Conservation (phyloP, 2,797 vertebrate genomes). For the Hydrophis major region DNA sequence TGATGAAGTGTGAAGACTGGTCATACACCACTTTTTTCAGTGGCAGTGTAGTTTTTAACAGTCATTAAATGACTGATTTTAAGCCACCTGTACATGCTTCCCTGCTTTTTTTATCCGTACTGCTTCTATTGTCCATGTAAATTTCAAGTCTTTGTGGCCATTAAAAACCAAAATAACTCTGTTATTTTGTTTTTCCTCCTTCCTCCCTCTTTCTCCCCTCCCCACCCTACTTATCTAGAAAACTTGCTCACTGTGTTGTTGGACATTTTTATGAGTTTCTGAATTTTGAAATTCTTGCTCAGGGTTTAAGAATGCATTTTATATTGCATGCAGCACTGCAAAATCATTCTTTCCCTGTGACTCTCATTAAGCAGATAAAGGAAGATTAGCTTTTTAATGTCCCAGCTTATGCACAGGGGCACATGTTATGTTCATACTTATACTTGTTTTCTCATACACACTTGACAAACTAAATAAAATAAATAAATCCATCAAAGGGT, state of each 20-base stretch:
- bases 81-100: not conserved
- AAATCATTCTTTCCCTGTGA: not conserved
- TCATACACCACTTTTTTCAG: not conserved
- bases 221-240: not conserved
- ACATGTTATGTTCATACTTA: too few species aligned
- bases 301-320: not conserved
- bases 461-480: too few species aligned
- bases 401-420: too few species aligned
- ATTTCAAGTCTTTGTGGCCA: not conserved
- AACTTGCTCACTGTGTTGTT: not conserved
- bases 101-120: not conserved
- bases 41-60: not conserved
- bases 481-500: not conserved
- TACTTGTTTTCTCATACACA: too few species aligned
- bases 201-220: not conserved
- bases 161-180: not conserved
- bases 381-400: too few species aligned
- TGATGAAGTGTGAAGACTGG: not conserved
- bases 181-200: not conserved
- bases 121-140: not conserved
- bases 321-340: not conserved
- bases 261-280: not conserved
- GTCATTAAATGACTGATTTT: not conserved
- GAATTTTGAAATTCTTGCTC: not conserved
- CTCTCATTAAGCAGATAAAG: too few species aligned